phyloP scores from a whole-genome alignment of 2,888 invertebrate genomes.

The Heliconius hortense region DNA sequence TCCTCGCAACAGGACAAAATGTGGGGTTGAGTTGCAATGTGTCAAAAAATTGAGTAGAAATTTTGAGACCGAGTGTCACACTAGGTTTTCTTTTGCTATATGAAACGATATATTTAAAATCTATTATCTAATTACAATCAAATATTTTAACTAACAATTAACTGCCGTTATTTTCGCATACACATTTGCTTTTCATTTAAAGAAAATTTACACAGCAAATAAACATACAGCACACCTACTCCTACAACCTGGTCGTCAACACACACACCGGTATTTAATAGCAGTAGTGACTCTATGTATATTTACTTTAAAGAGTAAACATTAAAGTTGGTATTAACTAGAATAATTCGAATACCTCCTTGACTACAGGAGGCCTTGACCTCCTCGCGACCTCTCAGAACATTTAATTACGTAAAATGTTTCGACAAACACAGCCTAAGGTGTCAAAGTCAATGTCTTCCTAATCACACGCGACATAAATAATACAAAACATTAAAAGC shows the following conservation, averaged over 20 bases:
- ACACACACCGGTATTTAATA: slow-evolving; percentile 6
- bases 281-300: not conserved
- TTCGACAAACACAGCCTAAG: slow-evolving; percentile 55
- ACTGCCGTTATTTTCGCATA: not conserved
- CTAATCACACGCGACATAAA: slow-evolving; percentile 20
- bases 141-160: not conserved
- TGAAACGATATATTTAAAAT: not conserved
- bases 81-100: not conserved
- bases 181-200: not conserved
- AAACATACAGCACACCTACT: not conserved
- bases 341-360: slow-evolving; percentile 43
- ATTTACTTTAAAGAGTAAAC: slow-evolving; percentile 34
- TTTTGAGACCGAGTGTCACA: not conserved
- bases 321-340: slow-evolving; percentile 35
- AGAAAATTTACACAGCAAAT: not conserved
- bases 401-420: slow-evolving; percentile 55
- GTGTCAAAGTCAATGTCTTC: slow-evolving; percentile 62
- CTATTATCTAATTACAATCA: not conserved
- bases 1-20: no score
- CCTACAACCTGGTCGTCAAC: not conserved
- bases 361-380: slow-evolving; percentile 57
- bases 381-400: slow-evolving; percentile 50
- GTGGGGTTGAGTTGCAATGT: not conserved
- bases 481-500: slow-evolving; percentile 29
- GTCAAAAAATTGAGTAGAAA: not conserved